Conservation (phyloP, 1,140 invertebrate genomes). For the Papilio xuthus region DNA sequence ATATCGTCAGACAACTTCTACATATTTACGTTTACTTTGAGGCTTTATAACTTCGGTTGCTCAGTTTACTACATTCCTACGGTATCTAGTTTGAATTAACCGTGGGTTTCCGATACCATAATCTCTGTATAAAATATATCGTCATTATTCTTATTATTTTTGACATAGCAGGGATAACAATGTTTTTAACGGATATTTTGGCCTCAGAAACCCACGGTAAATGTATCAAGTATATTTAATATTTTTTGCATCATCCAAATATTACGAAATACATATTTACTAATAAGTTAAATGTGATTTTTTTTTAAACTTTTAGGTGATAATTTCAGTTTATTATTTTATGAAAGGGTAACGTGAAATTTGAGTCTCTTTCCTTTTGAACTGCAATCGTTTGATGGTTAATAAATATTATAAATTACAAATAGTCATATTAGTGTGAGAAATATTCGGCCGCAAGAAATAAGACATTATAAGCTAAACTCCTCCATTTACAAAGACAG, state of each 20-base stretch:
- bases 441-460: constrained; percentile 24
- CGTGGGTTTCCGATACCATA: too few relatives aligned
- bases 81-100: background rate
- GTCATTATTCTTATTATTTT: too few relatives aligned
- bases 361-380: background rate
- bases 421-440: constrained; percentile 15
- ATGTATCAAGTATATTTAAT: too few relatives aligned
- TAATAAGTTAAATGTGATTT: too few relatives aligned
- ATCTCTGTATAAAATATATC: too few relatives aligned
- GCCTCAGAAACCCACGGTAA: too few relatives aligned
- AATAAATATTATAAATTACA: constrained; percentile 17
- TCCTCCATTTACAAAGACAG: constrained; percentile 40
- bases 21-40: constrained; percentile 12
- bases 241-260: too few relatives aligned
- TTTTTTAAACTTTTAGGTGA: too few relatives aligned
- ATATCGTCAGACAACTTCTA: background rate
- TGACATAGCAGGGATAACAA: too few relatives aligned
- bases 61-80: background rate
- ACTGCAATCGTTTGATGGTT: background rate
- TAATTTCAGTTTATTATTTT: too few relatives aligned
- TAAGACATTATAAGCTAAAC: constrained; percentile 26
- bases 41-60: background rate
- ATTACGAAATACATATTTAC: too few relatives aligned
- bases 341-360: background rate
- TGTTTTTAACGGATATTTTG: too few relatives aligned